Evolutionary conservation across 1,140 invertebrate species (phyloP).

Genomic region (Ceratina australensis): DNA sequence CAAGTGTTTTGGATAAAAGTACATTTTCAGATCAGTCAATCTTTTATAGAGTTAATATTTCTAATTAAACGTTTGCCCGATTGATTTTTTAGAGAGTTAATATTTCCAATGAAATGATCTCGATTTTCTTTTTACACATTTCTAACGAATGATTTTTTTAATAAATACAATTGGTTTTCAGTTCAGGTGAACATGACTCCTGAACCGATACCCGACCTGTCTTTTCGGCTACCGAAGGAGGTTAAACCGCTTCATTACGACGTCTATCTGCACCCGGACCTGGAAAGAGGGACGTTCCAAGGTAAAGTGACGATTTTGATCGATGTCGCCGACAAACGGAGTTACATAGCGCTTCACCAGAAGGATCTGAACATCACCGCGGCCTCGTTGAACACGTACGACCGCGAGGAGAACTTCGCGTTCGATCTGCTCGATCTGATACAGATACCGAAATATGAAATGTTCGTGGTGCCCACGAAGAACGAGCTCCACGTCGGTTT

Average conservation of each 20-base stretch:
- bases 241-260: conserved; percentile 88
- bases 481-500: conserved; percentile 80
- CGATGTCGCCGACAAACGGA: conserved; percentile 80
- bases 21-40: no score
- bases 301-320: conserved; percentile 88
- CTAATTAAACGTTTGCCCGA: no score
- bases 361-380: conserved; percentile 82
- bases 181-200: conserved; percentile 60
- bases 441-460: conserved; percentile 80
- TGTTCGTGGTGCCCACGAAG: conserved; percentile 83
- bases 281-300: conserved; percentile 84
- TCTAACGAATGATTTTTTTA: no score
- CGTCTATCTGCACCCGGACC: conserved; percentile 86
- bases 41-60: no score
- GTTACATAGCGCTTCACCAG: conserved; percentile 85
- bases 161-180: neutral
- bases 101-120: no score
- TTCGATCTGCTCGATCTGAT: conserved; percentile 73
- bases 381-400: conserved; percentile 70
- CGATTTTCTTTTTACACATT: no score
- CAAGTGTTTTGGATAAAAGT: no score
- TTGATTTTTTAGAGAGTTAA: no score
- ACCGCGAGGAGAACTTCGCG: conserved; percentile 63
- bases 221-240: conserved; percentile 83
- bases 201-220: conserved; percentile 65